These are phyloP conservation scores for Schizotus pectinicornis DNA, from an alignment of 2,888 invertebrate genomes.

Conservation along the genomic window DNA sequence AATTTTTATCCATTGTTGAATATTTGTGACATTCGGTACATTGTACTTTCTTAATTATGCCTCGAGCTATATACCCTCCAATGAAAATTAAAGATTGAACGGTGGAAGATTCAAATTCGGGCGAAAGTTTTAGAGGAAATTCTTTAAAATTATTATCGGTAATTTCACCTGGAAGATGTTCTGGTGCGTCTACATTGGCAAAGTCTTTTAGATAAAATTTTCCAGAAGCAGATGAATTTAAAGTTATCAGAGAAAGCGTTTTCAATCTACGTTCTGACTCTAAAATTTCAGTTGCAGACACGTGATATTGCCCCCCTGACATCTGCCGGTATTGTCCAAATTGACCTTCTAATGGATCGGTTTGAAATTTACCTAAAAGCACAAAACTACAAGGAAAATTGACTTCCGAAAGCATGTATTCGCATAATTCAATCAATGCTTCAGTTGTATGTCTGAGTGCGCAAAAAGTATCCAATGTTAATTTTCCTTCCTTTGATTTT, in stretches of 20 bases:
- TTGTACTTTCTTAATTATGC: background rate
- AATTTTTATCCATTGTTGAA: background rate
- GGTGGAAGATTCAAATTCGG: background rate
- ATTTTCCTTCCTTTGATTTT: constrained; percentile 1
- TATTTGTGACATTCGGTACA: background rate
- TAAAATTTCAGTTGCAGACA: background rate
- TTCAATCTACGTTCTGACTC: background rate
- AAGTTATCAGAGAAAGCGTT: background rate
- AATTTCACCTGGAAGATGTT: background rate
- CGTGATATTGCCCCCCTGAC: constrained; percentile 26
- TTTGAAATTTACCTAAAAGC: constrained; percentile 33
- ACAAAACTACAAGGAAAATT: constrained; percentile 3
- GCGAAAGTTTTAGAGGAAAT: background rate
- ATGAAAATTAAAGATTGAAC: background rate
- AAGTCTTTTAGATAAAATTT: background rate
- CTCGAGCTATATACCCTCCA: background rate
- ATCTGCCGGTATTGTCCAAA: constrained; percentile 31
- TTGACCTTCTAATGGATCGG: constrained; percentile 29
- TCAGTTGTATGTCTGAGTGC: constrained; percentile 9
- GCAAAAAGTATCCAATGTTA: constrained; percentile 2
- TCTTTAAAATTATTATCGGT: background rate
- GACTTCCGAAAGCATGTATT: constrained; percentile 9
- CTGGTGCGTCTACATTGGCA: background rate
- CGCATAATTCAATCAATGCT: constrained; percentile 3
- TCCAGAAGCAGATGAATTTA: background rate